A percentile compares a stretch with the other conserved stretches of the same genome.
Conservation (phyloP, 2,888 invertebrate genomes). For the Hipparchia sbordonii region DNA sequence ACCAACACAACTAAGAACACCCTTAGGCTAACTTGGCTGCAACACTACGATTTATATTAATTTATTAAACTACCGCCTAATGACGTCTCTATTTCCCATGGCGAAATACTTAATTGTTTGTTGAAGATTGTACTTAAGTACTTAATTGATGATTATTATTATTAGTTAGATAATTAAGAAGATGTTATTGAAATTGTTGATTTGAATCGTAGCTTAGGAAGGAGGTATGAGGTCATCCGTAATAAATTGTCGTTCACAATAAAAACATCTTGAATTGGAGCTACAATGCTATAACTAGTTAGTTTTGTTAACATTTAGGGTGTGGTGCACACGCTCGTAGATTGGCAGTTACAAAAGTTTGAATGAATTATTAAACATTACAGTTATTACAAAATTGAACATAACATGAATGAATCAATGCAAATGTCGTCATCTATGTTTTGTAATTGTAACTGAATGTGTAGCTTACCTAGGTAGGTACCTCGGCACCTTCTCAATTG, state of each 20-base stretch:
- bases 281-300: neutral
- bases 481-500: neutral
- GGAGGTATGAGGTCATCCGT: constrained; percentile 38
- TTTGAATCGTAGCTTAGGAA: constrained; percentile 20
- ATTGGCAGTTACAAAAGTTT: too few species aligned
- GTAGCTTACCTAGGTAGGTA: too few species aligned
- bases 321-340: neutral
- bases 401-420: too few species aligned
- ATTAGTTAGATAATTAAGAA: constrained; percentile 32
- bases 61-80: too few species aligned
- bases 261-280: constrained; percentile 4
- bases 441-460: neutral
- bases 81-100: neutral
- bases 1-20: neutral
- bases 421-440: neutral
- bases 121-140: constrained; percentile 23
- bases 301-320: neutral
- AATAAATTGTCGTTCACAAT: constrained; percentile 30
- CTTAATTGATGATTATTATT: too few species aligned
- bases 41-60: too few species aligned
- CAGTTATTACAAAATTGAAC: too few species aligned
- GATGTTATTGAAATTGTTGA: constrained; percentile 32
- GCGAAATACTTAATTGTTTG: constrained; percentile 4
- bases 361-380: too few species aligned
- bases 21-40: neutral